Base-by-base conservation (phyloP, 2,888 invertebrate genomes). In the Odontothrips loti region DNA sequence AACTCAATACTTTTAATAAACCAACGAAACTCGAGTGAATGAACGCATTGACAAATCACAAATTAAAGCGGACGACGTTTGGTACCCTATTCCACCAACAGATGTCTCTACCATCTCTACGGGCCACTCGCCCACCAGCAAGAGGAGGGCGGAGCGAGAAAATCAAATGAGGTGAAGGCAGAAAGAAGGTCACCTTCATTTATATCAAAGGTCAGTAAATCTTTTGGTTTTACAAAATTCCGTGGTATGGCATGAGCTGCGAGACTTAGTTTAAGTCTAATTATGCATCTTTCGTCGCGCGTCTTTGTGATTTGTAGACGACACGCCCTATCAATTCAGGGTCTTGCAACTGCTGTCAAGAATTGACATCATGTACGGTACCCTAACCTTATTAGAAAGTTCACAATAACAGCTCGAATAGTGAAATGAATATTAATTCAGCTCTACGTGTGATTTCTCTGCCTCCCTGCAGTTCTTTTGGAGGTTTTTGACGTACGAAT, bases 181-280 rank as follows among this genome's bases (percentile, higher is more conserved):
- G 68, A 27, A 75, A 75, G 68, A 75, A 75, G 68, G 68, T 75
- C 68, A 75, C 68, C 68, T 75, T 75, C 68, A 75, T 75, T 75
- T 75, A 20, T 75, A 75, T 75, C 68, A 23, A 27, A 75, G 68
- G 68, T 75, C 68, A 75, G 68, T 75, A 75, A 75, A 75, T 75
- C 58, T 58, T 75, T 27, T 27, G 10, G 27, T 11, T 75, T 75
- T 75, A 6, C 58, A 15, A 17, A 20, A 20, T 58, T 43, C 34
- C 34, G 34, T 4, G 34, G 34, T 43, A 43, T 43, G 34, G 6
- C 34, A 43, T 43, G 2, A 6, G 2, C 34, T 43, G 34, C 34
- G 34, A 6, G 34, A 43, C 34, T 43, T 43, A 6, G 58, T 58
- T 20, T 58, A 9, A 6, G 17, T 58, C 58, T 58, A 15, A 20